Evolutionary conservation across 1,140 invertebrate species (phyloP).

Genomic region (Achroia grisella): DNA sequence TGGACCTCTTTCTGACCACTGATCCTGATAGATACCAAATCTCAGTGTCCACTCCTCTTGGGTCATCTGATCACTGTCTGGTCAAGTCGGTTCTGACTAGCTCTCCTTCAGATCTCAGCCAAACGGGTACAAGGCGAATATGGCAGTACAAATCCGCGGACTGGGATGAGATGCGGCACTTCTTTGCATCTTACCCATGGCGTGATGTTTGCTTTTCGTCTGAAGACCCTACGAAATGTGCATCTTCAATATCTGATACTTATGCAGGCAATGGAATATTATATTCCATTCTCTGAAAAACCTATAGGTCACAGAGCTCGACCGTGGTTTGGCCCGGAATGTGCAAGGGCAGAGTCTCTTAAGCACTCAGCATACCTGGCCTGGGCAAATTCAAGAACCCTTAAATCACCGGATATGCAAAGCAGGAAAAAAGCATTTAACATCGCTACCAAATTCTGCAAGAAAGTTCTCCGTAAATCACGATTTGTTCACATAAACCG

Average conservation of each 20-base stretch:
- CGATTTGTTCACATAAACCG: slow-evolving; percentile 8
- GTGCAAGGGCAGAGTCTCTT: not conserved
- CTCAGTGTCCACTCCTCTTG: slow-evolving; percentile 8
- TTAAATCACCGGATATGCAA: not conserved
- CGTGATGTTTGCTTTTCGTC: slow-evolving; percentile 11
- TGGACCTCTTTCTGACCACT: slow-evolving; percentile 15
- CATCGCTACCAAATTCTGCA: no score
- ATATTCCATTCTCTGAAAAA: slow-evolving; percentile 11
- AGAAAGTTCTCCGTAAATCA: no score
- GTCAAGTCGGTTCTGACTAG: slow-evolving; percentile 5
- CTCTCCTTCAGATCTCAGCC: not conserved
- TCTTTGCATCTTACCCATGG: slow-evolving; percentile 19
- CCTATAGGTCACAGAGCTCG: slow-evolving; percentile 6
- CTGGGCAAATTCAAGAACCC: not conserved
- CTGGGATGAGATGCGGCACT: slow-evolving; percentile 16
- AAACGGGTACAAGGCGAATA: not conserved
- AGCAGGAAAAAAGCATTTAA: slow-evolving; percentile 11
- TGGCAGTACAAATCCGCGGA: no score
- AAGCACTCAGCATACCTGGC: not conserved
- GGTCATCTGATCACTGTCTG: slow-evolving; percentile 9
- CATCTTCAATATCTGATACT: slow-evolving; percentile 13
- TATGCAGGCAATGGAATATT: slow-evolving; percentile 17
- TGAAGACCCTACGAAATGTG: slow-evolving; percentile 7
- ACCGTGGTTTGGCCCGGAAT: slow-evolving; percentile 16
- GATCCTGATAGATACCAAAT: slow-evolving; percentile 11